Conservation (phyloP, 2,797 vertebrate species). For the Danio tinwini region DNA sequence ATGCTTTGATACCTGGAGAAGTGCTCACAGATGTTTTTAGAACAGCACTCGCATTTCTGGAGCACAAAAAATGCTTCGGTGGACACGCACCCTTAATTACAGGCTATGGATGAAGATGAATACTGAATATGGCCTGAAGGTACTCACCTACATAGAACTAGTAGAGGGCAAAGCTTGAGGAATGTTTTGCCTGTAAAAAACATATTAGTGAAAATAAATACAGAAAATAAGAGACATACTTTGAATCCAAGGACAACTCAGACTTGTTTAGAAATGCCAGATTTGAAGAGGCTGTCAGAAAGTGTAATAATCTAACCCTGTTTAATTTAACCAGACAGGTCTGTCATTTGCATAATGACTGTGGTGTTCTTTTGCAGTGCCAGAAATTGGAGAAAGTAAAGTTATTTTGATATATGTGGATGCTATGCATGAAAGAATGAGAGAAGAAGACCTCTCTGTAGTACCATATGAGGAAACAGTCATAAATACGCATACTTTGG, state of each 20-base stretch:
- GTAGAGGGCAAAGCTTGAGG: not conserved
- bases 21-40: no score
- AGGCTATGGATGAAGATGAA: no score
- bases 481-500: slow-evolving; percentile 27
- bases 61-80: no score
- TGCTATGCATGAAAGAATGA: slow-evolving; percentile 23
- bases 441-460: slow-evolving; percentile 15
- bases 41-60: no score
- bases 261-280: slow-evolving; percentile 41
- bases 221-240: not conserved
- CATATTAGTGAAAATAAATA: not conserved
- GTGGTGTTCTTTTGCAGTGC: slow-evolving; percentile 40
- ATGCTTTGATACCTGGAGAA: no score
- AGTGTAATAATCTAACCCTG: slow-evolving; percentile 46
- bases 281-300: slow-evolving; percentile 53
- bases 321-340: slow-evolving; percentile 59
- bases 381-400: slow-evolving; percentile 11
- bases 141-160: not conserved
- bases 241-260: not conserved
- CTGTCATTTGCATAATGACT: slow-evolving; percentile 63
- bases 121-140: not conserved
- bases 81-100: no score
- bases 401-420: slow-evolving; percentile 31
- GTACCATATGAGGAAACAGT: slow-evolving; percentile 44
- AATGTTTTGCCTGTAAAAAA: no score